phyloP scores from a whole-genome alignment of 2,113 vertebrate genomes.

The Tringa solitaria region DNA sequence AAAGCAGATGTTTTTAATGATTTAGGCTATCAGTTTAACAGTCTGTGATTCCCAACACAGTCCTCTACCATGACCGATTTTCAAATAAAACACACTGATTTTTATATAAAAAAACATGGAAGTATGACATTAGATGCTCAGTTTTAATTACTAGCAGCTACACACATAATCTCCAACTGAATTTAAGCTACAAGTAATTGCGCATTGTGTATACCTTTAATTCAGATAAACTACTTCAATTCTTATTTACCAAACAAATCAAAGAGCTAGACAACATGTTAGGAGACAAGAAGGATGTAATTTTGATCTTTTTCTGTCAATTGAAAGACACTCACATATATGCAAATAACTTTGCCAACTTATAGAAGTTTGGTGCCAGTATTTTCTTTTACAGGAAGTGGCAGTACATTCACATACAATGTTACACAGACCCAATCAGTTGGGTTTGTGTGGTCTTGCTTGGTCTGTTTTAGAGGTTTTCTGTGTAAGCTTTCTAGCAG shows the following conservation, averaged over 20 bases:
- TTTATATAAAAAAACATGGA: background rate
- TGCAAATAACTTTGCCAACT: background rate
- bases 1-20: background rate
- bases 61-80: background rate
- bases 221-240: background rate
- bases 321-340: background rate
- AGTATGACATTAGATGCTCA: background rate
- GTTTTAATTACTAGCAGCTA: background rate
- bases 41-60: background rate
- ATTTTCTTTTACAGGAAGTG: background rate
- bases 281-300: background rate
- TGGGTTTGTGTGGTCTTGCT: background rate
- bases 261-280: background rate
- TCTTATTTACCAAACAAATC: background rate
- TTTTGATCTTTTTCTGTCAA: background rate
- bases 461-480: background rate
- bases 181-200: background rate
- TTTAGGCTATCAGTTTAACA: background rate
- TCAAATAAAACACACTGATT: background rate
- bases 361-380: background rate
- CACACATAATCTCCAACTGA: background rate
- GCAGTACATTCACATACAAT: background rate
- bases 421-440: fast-evolving
- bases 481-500: background rate
- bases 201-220: background rate